These are phyloP conservation scores for Sturnus vulgaris DNA, from an alignment of 2,113 vertebrate species.

Conservation along the genomic window DNA sequence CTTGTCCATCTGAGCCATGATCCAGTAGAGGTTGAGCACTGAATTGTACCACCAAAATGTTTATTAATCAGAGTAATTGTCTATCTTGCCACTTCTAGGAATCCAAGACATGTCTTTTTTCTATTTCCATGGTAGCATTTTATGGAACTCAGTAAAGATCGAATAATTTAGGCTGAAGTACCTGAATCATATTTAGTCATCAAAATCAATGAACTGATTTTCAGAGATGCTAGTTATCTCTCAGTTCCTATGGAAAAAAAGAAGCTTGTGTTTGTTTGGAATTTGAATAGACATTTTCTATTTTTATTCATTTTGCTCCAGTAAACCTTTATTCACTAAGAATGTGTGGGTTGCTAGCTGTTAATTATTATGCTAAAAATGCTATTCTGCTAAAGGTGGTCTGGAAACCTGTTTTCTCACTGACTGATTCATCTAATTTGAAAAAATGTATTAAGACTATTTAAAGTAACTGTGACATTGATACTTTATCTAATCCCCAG, in stretches of 20 bases:
- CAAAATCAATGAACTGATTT: background rate
- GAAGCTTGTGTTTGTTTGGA: background rate
- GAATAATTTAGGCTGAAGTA: background rate
- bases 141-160: background rate
- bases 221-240: background rate
- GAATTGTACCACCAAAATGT: background rate
- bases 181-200: background rate
- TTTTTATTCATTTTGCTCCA: background rate
- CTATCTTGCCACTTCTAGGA: background rate
- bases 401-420: background rate
- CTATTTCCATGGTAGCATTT: background rate
- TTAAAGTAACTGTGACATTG: background rate
- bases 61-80: background rate
- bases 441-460: background rate
- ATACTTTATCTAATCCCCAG: background rate
- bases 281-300: background rate
- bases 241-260: background rate
- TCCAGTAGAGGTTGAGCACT: background rate
- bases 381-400: background rate
- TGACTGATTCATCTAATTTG: background rate
- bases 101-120: background rate
- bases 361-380: background rate
- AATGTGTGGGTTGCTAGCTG: background rate
- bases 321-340: background rate
- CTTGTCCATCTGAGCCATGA: background rate